These are phyloP conservation scores for Sebastes itinus DNA, from an alignment of 2,797 vertebrate genomes.

Conservation along the genomic window DNA sequence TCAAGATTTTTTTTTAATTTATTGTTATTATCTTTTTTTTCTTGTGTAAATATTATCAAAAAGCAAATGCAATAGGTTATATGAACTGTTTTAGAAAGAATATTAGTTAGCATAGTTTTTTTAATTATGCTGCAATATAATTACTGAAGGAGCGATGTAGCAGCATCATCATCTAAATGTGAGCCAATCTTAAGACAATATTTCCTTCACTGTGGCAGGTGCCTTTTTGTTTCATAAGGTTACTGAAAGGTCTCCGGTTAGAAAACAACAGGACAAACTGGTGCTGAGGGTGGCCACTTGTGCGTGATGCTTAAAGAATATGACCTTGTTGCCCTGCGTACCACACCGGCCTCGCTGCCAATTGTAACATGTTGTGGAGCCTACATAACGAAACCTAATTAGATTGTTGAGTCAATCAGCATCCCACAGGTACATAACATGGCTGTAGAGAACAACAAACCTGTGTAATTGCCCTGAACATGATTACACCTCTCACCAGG, in stretches of 20 bases:
- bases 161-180: not conserved
- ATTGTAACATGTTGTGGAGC: slow-evolving; percentile 57
- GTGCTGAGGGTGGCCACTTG: slow-evolving; percentile 15
- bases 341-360: slow-evolving; percentile 22
- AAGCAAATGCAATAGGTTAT: not conserved
- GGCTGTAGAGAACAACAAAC: slow-evolving; percentile 79
- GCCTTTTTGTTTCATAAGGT: not conserved
- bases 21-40: not conserved
- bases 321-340: slow-evolving; percentile 49
- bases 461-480: slow-evolving; percentile 80
- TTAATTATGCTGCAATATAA: not conserved
- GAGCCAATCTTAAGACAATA: not conserved
- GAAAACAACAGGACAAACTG: not conserved
- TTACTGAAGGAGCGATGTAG: not conserved
- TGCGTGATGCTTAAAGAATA: slow-evolving; percentile 21
- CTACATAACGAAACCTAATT: slow-evolving; percentile 77
- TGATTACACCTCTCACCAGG: slow-evolving; percentile 81
- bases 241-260: not conserved
- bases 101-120: not conserved
- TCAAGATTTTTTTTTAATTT: not conserved
- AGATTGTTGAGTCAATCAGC: slow-evolving; percentile 82
- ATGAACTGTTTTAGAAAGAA: not conserved
- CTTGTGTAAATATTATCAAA: not conserved
- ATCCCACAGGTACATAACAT: slow-evolving; percentile 79
- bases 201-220: not conserved